phyloP scores from a whole-genome alignment of 2,888 invertebrate species.

The Rhagonycha lutea region DNA sequence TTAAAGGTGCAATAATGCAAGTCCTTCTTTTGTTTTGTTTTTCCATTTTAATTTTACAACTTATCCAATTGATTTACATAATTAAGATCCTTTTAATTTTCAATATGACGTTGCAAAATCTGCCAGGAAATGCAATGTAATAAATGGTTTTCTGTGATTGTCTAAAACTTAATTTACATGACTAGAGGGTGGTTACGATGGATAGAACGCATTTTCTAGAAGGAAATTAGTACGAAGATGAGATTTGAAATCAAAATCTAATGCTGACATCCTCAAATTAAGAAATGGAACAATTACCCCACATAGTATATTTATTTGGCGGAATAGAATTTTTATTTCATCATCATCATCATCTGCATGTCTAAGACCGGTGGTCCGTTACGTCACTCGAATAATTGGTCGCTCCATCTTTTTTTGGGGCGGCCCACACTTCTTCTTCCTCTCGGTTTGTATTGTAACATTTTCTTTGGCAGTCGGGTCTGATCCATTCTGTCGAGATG shows the following conservation, averaged over 20 bases:
- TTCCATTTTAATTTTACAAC: background rate
- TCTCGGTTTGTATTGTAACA: too few relatives aligned
- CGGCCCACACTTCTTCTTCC: too few relatives aligned
- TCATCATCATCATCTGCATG: too few relatives aligned
- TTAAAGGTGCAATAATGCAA: background rate
- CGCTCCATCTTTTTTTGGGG: too few relatives aligned
- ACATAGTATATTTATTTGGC: background rate
- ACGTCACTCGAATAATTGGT: too few relatives aligned
- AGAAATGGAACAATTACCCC: background rate
- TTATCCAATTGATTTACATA: background rate
- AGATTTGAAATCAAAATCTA: background rate
- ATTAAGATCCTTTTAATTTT: background rate
- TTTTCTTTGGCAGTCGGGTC: too few relatives aligned
- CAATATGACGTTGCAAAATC: background rate
- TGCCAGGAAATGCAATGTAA: background rate
- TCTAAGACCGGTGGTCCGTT: too few relatives aligned
- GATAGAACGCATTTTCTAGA: background rate
- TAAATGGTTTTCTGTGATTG: background rate
- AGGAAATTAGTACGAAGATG: background rate
- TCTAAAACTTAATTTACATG: background rate
- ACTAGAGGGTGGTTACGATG: background rate
- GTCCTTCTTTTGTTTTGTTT: background rate
- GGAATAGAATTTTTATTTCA: background rate
- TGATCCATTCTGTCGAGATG: too few relatives aligned
- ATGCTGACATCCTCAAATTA: background rate